Percentiles rank a stretch among this genome's conserved stretches.
phyloP scores from a whole-genome alignment of 2,888 invertebrate species.

The Nematopogon swammerdamellus region DNA sequence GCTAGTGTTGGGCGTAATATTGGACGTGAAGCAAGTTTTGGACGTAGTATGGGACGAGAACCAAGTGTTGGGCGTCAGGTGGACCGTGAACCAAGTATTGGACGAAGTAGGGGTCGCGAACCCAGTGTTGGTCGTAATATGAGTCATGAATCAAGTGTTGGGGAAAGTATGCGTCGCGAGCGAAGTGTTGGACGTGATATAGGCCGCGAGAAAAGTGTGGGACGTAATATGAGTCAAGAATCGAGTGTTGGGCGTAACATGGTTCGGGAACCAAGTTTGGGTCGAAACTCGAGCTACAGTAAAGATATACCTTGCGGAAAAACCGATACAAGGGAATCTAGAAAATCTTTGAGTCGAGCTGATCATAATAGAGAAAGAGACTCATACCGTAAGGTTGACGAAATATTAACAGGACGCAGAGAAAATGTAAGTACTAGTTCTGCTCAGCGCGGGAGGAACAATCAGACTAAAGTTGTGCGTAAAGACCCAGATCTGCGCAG shows the following conservation, averaged over 20 bases:
- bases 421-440: no score
- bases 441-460: no score
- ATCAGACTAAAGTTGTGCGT: no score
- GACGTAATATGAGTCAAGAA: slow-evolving; percentile 18
- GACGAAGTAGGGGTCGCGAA: slow-evolving; percentile 21
- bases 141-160: neutral
- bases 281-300: neutral
- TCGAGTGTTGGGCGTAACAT: slow-evolving; percentile 19
- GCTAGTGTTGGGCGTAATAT: slow-evolving; percentile 7
- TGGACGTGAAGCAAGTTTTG: slow-evolving; percentile 22
- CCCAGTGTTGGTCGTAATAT: slow-evolving; percentile 4
- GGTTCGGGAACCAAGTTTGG: neutral
- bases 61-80: slow-evolving; percentile 15
- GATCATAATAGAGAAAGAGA: no score
- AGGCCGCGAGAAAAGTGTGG: slow-evolving; percentile 35
- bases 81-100: slow-evolving; percentile 35
- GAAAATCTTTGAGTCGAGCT: no score
- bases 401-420: no score
- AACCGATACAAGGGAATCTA: no score
- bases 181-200: slow-evolving; percentile 11
- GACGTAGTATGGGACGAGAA: slow-evolving; percentile 15
- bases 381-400: no score
- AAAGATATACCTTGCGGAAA: no score
- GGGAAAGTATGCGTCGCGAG: slow-evolving; percentile 7
- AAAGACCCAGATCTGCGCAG: slow-evolving; percentile 10